Evolutionary conservation across 2,797 vertebrate genomes (phyloP).

Genomic region (Discoglossus pictus): DNA sequence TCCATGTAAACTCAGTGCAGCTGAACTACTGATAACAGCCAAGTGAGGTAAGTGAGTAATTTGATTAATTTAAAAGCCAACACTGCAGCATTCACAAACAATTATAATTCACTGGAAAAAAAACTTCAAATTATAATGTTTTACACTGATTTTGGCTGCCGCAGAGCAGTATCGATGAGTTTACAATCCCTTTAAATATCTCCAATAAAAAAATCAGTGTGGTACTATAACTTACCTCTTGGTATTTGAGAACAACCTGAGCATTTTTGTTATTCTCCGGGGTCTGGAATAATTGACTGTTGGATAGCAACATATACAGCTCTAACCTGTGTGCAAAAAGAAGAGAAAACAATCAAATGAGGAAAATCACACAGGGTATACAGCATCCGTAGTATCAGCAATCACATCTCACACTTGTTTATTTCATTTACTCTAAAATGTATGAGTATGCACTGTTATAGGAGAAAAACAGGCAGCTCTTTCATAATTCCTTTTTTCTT

Average conservation of each 20-base stretch:
- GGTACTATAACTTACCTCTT: conserved; percentile 30
- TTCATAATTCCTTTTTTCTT: background rate
- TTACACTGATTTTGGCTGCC: too few relatives aligned
- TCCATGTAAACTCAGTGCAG: too few relatives aligned
- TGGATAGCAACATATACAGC: conserved; percentile 55
- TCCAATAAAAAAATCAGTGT: too few relatives aligned
- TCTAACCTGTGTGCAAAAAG: conserved; percentile 40
- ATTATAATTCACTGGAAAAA: too few relatives aligned
- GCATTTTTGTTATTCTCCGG: background rate
- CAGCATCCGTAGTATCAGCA: background rate
- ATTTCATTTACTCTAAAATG: background rate
- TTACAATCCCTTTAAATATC: too few relatives aligned
- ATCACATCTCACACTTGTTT: conserved; percentile 8
- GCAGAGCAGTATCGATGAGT: too few relatives aligned
- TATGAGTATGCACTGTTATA: background rate
- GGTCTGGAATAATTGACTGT: conserved; percentile 52
- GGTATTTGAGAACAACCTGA: conserved; percentile 21
- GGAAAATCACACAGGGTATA: background rate
- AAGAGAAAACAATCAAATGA: background rate
- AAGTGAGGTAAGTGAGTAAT: too few relatives aligned
- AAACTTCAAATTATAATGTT: too few relatives aligned
- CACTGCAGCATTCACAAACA: too few relatives aligned
- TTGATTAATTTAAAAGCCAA: too few relatives aligned
- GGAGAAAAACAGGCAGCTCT: background rate
- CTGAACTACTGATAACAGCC: too few relatives aligned